Base-by-base conservation (phyloP, 2,113 vertebrate genomes). In the Paracanthobrama guichenoti region DNA sequence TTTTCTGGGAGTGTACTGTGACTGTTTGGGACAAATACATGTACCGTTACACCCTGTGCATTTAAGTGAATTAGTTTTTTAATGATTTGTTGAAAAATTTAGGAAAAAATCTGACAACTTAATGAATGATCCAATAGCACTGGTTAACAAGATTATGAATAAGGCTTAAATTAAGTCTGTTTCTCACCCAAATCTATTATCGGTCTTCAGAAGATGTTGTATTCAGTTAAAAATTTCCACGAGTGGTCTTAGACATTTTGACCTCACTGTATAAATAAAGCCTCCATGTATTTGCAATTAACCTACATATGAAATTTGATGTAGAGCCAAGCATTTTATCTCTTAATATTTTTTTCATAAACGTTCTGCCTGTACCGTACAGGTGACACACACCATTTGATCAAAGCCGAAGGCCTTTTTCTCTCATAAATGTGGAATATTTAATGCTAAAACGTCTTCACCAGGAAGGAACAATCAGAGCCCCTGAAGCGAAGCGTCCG, bases 391-490 rank as follows among this genome's bases (percentile, higher is more conserved):
- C 79, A 72, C 50, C 12, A 46, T 44, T 71, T 59, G 48, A 69
- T 79, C 35, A 79, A 84, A 79, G 64, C 83, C 66, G 35, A 69
- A 4, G 64, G 26, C 66, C 28, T 59, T 62, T 82, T 83, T 85
- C 78, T 73, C 69, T 73, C 74, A 80, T 80, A 55, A 44, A 80
- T 72, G 75, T 16, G 9, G n/a, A 84, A 86, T 72, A 59, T 71
- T 24, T 55, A 81, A 86, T 28, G 66, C n/a, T 22, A 24, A 73
- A 39, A 75, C 53, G 14, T 69, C 79, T 84, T n/a, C 20, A 31
- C 16, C 64, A 64, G 80, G 83, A 88, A 87, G 85, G 81, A 88
- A 86, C 90, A 86, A 86, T 80, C 31, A 87, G 72, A 55, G 53
- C 76, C 81, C 62, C 67, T 75, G 62, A 48, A 85, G 79, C 79